Conservation (phyloP, 2,797 vertebrate species). For the Bovichtus variegatus region DNA sequence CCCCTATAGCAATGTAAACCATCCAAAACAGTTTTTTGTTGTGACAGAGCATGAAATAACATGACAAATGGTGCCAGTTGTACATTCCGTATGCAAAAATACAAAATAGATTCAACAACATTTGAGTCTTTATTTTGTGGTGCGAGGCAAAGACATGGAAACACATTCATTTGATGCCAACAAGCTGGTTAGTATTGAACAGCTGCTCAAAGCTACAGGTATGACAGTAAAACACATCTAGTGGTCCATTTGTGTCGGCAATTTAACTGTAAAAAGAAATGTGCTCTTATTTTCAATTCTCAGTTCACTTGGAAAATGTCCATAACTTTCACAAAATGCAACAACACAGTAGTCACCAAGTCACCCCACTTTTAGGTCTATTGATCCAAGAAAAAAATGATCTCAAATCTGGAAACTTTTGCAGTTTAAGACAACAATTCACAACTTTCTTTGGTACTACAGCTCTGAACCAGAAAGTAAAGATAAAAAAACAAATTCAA, state of each 20-base stretch:
- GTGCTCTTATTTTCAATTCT: background rate
- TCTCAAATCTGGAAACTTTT: background rate
- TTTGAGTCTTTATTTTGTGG: background rate
- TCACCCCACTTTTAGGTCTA: background rate
- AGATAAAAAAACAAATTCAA: background rate
- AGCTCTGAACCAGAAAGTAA: background rate
- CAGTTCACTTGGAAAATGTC: background rate
- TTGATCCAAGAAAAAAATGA: background rate
- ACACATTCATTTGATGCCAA: background rate
- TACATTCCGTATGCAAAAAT: background rate
- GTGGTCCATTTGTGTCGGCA: background rate
- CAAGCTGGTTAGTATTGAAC: too few species aligned
- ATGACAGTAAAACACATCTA: too few species aligned
- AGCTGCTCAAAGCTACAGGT: too few species aligned
- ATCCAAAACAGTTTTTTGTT: background rate
- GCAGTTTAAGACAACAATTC: background rate
- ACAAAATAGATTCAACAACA: background rate
- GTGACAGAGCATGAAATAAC: background rate
- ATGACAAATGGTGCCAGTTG: background rate
- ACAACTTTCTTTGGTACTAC: background rate
- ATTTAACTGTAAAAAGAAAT: background rate
- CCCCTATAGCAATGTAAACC: background rate
- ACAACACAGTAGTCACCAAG: background rate
- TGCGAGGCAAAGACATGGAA: background rate
- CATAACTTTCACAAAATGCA: background rate